Conservation (phyloP, 2,113 vertebrate species). For the Mesembrinibis cayennensis region DNA sequence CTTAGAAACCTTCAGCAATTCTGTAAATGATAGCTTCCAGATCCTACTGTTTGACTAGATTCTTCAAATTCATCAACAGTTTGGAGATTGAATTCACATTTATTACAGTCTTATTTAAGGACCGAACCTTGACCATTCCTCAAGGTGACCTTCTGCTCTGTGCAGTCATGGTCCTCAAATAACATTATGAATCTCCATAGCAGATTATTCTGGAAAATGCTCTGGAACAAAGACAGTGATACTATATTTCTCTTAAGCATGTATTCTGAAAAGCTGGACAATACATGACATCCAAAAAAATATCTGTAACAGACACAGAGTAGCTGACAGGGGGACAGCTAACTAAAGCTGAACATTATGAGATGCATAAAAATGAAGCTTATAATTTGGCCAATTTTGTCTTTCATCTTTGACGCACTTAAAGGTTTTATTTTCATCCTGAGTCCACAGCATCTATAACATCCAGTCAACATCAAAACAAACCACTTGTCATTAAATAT, state of each 20-base stretch:
- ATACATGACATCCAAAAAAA: neutral
- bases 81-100: neutral
- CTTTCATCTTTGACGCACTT: neutral
- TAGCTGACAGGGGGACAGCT: neutral
- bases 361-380: neutral
- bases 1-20: neutral
- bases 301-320: neutral
- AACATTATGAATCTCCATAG: neutral
- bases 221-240: neutral
- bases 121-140: neutral
- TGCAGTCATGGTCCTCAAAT: neutral
- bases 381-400: neutral
- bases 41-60: neutral
- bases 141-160: neutral
- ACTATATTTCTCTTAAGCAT: neutral
- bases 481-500: slow-evolving; percentile 14
- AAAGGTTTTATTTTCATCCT: slow-evolving; percentile 12
- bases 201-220: neutral
- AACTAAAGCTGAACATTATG: neutral
- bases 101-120: neutral
- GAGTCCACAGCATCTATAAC: neutral
- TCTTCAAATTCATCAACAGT: neutral
- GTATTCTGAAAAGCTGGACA: neutral
- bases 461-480: slow-evolving; percentile 7
- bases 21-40: neutral